A percentile compares a stretch with the other conserved stretches of the same genome.
These are phyloP conservation scores for Perccottus glenii DNA, from an alignment of 2,113 vertebrate genomes.

Conservation along the genomic window DNA sequence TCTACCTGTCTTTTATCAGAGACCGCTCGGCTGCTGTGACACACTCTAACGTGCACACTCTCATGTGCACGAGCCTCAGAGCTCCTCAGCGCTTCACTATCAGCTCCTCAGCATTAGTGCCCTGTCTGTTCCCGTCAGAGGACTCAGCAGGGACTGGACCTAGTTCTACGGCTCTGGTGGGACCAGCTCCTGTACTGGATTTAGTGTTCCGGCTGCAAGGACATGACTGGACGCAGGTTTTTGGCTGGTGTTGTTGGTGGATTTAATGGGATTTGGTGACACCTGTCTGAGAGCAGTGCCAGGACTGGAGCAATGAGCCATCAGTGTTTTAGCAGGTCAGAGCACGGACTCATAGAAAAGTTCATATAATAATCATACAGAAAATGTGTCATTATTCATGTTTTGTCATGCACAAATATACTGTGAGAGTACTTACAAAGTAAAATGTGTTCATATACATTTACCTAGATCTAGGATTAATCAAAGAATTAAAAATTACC, in stretches of 20 bases:
- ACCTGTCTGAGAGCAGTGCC: background rate
- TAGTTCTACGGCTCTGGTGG: background rate
- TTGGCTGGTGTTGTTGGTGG: background rate
- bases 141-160: background rate
- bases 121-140: background rate
- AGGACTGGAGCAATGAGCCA: background rate
- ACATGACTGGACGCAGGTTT: too few relatives aligned
- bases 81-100: background rate
- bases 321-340: conserved; percentile 5
- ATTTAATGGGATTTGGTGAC: background rate
- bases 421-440: too few relatives aligned
- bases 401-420: too few relatives aligned
- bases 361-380: too few relatives aligned
- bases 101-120: background rate
- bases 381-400: too few relatives aligned
- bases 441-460: too few relatives aligned
- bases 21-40: background rate
- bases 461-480: too few relatives aligned
- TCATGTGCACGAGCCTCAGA: background rate
- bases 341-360: background rate
- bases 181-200: background rate
- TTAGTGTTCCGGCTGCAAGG: background rate
- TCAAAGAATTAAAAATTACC: too few relatives aligned
- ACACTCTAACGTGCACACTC: background rate
- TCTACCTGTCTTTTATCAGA: background rate